Evolutionary conservation across 1,140 invertebrate species (phyloP).

Genomic region (Yoshiicerus persimilis): DNA sequence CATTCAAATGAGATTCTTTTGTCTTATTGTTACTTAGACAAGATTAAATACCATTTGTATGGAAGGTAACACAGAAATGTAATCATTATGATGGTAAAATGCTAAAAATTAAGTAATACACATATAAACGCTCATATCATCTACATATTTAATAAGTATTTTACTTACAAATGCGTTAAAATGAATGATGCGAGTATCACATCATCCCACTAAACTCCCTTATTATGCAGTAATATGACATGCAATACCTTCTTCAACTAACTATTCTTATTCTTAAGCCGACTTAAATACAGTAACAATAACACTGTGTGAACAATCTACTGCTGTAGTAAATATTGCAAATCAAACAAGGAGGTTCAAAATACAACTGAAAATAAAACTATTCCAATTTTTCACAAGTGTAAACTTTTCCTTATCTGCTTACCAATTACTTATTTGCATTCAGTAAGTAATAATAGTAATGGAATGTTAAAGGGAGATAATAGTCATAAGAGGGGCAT

Average conservation of each 20-base stretch:
- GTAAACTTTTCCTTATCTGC: no score
- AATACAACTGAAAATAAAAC: no score
- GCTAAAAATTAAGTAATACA: neutral
- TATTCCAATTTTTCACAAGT: no score
- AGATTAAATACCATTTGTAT: neutral
- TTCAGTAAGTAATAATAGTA: no score
- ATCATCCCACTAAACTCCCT: neutral
- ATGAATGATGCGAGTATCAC: neutral
- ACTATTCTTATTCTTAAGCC: neutral
- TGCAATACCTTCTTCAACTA: neutral
- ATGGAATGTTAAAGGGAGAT: no score
- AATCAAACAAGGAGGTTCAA: no score
- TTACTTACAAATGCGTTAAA: neutral
- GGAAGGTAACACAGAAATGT: neutral
- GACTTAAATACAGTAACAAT: no score
- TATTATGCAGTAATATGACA: neutral
- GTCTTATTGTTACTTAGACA: neutral
- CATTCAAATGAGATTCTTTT: constrained; percentile 8
- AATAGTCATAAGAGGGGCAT: no score
- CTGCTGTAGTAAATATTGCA: no score
- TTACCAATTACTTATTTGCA: no score
- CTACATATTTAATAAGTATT: neutral
- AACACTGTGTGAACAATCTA: no score
- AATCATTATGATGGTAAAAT: neutral
- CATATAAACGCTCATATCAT: neutral